phyloP scores from a whole-genome alignment of 2,113 vertebrate species.

The Corythaixoides concolor region DNA sequence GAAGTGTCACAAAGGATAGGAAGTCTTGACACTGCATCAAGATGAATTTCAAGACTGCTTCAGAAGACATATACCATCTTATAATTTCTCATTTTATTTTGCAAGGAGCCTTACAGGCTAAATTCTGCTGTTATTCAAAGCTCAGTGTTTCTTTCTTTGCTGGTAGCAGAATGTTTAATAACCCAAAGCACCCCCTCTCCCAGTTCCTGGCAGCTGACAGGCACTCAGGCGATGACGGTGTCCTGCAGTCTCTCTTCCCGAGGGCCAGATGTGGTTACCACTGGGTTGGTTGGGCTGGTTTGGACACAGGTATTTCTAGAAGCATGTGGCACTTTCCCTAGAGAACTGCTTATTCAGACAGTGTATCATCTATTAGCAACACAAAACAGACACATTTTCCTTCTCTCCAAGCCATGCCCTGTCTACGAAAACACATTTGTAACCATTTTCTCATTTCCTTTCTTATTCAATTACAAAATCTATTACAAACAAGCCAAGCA shows the following conservation, averaged over 20 bases:
- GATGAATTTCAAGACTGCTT: not conserved
- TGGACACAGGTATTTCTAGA: not conserved
- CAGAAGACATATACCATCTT: not conserved
- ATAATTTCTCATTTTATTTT: not conserved
- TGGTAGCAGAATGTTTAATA: not conserved
- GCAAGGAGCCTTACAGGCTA: not conserved
- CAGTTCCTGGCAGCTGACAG: not conserved
- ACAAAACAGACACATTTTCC: not conserved
- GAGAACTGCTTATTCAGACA: not conserved
- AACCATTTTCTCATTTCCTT: not conserved
- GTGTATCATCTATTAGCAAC: not conserved
- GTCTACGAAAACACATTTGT: not conserved
- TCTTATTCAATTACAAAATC: not conserved
- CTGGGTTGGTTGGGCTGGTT: too few relatives aligned
- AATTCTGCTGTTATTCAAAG: not conserved
- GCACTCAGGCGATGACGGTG: not conserved
- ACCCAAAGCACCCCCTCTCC: not conserved
- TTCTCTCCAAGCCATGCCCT: not conserved
- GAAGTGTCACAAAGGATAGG: not conserved
- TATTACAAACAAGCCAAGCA: not conserved
- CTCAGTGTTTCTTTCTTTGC: not conserved
- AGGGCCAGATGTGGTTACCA: too few relatives aligned
- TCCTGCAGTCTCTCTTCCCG: not conserved
- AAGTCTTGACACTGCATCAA: not conserved
- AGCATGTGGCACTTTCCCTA: not conserved